Conservation (phyloP, 2,113 vertebrate genomes). For the Brachyhypopomus gauderio region DNA sequence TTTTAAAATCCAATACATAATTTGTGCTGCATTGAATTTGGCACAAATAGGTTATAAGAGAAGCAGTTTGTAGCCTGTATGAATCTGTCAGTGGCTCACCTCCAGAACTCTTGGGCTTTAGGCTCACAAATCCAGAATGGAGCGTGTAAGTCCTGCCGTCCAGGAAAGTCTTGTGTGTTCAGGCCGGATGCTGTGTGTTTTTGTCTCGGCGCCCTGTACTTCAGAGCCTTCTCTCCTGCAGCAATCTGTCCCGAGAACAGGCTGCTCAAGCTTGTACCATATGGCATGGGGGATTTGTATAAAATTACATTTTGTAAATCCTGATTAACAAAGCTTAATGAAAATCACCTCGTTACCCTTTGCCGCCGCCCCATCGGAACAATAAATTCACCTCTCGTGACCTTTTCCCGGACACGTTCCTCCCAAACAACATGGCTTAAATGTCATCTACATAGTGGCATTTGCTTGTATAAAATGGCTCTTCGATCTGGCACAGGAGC, state of each 20-base stretch:
- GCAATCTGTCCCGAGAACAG: neutral
- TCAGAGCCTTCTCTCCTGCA: too few species aligned
- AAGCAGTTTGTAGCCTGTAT: too few species aligned
- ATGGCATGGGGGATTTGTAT: constrained; percentile 11
- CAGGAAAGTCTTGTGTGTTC: too few species aligned
- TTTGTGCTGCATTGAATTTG: too few species aligned
- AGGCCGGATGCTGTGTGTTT: too few species aligned
- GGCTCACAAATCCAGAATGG: too few species aligned
- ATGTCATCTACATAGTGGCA: constrained; percentile 58
- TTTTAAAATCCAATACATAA: neutral
- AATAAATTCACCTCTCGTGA: constrained; percentile 52
- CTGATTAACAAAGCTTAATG: constrained; percentile 54
- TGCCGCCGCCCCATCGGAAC: constrained; percentile 38
- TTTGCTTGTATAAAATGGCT: constrained; percentile 58
- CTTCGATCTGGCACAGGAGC: constrained; percentile 37
- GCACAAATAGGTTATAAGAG: too few species aligned
- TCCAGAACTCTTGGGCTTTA: too few species aligned
- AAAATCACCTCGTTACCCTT: constrained; percentile 53
- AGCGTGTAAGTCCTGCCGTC: too few species aligned
- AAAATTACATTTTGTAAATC: constrained; percentile 44
- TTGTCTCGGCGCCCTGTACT: too few species aligned
- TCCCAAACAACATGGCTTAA: constrained; percentile 52
- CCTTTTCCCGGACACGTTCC: constrained; percentile 50
- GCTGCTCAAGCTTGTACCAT: neutral
- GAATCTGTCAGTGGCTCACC: too few species aligned